phyloP scores from a whole-genome alignment of 1,140 invertebrate species.

The Brachionus rotundiformis region DNA sequence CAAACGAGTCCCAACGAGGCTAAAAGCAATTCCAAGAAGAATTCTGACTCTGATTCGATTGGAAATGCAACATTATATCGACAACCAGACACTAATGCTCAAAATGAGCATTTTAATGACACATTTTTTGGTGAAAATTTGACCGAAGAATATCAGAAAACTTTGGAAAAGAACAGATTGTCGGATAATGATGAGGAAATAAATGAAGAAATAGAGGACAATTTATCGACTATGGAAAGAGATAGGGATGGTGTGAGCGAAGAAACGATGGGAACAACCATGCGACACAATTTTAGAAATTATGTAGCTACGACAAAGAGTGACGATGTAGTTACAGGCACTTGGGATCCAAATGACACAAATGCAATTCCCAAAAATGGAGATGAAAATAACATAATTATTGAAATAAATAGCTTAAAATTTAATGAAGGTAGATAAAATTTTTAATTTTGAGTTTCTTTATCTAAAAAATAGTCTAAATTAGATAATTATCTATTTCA shows the following conservation, averaged over 20 bases:
- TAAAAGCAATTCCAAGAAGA: neutral
- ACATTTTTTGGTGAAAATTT: constrained; percentile 53
- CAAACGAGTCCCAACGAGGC: neutral
- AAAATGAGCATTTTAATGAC: constrained; percentile 43
- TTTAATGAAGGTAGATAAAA: constrained; percentile 56
- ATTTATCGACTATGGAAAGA: constrained; percentile 15
- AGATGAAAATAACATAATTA: constrained; percentile 25
- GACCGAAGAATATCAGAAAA: constrained; percentile 12
- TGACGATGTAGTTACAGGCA: constrained; percentile 6
- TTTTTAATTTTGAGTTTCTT: constrained; percentile 59
- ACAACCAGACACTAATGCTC: neutral
- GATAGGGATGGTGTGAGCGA: constrained; percentile 52
- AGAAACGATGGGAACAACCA: neutral
- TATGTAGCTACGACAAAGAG: constrained; percentile 24
- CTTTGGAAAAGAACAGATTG: constrained; percentile 23
- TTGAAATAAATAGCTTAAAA: constrained; percentile 28
- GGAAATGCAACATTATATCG: constrained; percentile 1
- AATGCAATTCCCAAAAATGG: constrained; percentile 14
- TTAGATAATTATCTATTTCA: too few species aligned
- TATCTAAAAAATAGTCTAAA: too few species aligned
- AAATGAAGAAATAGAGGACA: constrained; percentile 54
- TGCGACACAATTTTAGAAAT: constrained; percentile 13
- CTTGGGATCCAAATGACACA: constrained; percentile 31
- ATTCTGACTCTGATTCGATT: constrained; percentile 16
- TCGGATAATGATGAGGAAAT: constrained; percentile 54